These are phyloP conservation scores for Nasonovia ribisnigri DNA, from an alignment of 2,888 invertebrate species.

Conservation along the genomic window DNA sequence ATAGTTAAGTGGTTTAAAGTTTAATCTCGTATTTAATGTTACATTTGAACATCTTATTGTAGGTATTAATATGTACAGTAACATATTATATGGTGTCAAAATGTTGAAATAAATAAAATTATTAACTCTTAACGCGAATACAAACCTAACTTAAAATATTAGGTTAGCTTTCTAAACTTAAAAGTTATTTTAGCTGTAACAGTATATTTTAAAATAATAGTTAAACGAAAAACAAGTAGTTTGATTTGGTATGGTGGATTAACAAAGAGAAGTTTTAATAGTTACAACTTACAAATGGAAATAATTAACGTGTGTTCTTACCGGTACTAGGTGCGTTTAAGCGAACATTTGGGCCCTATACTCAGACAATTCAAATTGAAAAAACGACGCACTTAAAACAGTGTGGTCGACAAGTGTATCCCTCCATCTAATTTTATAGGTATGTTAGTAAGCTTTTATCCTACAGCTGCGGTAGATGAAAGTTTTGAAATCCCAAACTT, in stretches of 20 bases:
- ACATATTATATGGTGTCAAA: background rate
- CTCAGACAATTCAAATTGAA: slow-evolving; percentile 27
- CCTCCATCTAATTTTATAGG: slow-evolving; percentile 24
- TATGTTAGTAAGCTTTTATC: slow-evolving; percentile 38
- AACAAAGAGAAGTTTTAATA: background rate
- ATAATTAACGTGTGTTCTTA: slow-evolving; percentile 25
- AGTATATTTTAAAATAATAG: background rate
- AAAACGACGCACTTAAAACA: slow-evolving; percentile 38
- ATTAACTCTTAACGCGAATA: background rate
- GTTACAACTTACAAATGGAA: background rate
- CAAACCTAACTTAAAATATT: background rate
- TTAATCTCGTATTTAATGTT: background rate
- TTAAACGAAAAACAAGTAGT: background rate
- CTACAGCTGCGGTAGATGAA: slow-evolving; percentile 23
- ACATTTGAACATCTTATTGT: background rate
- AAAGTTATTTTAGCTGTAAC: background rate
- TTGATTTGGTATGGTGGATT: background rate
- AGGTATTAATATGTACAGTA: background rate
- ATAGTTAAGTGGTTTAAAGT: background rate
- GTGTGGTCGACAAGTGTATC: slow-evolving; percentile 24
- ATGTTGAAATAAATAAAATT: background rate
- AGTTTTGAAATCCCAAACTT: slow-evolving; percentile 42
- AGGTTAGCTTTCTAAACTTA: background rate
- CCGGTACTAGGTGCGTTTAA: background rate
- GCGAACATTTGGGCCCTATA: background rate